phyloP scores from a whole-genome alignment of 1,140 invertebrate genomes.

The Drosophila littoralis region DNA sequence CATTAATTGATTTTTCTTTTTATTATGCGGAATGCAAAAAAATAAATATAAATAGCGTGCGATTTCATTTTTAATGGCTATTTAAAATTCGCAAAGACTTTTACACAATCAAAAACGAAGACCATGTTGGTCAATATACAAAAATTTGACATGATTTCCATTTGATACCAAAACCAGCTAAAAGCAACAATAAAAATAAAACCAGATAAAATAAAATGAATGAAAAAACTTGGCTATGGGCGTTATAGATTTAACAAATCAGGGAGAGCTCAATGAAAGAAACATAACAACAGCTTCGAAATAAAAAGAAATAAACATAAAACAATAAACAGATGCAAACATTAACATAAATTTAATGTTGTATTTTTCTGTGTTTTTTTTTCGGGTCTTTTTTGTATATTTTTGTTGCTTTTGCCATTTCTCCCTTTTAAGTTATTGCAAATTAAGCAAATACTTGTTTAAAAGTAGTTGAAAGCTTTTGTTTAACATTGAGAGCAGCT shows the following conservation, averaged over 20 bases:
- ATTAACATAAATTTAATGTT: constrained; percentile 25
- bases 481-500: not conserved
- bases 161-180: constrained; percentile 14
- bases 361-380: not conserved
- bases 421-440: not conserved
- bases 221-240: constrained; percentile 1
- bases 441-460: not conserved
- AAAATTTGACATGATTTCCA: constrained; percentile 22
- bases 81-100: constrained; percentile 40
- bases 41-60: not conserved
- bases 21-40: constrained; percentile 24
- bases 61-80: constrained; percentile 28
- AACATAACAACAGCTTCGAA: constrained; percentile 8
- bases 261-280: constrained; percentile 25
- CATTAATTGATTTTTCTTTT: constrained; percentile 35
- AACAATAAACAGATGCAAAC: constrained; percentile 22
- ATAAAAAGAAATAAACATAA: constrained; percentile 25
- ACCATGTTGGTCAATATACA: constrained; percentile 23
- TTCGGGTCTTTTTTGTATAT: not conserved
- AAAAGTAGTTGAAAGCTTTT: not conserved
- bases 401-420: constrained; percentile 6
- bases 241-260: constrained; percentile 25
- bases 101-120: constrained; percentile 40
- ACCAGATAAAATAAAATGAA: not conserved
- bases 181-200: constrained; percentile 10